A percentile compares a stretch with the other conserved stretches of the same genome.
These are phyloP conservation scores for Drosophila aff. DNA, from an alignment of 1,140 invertebrate species.

Conservation along the genomic window DNA sequence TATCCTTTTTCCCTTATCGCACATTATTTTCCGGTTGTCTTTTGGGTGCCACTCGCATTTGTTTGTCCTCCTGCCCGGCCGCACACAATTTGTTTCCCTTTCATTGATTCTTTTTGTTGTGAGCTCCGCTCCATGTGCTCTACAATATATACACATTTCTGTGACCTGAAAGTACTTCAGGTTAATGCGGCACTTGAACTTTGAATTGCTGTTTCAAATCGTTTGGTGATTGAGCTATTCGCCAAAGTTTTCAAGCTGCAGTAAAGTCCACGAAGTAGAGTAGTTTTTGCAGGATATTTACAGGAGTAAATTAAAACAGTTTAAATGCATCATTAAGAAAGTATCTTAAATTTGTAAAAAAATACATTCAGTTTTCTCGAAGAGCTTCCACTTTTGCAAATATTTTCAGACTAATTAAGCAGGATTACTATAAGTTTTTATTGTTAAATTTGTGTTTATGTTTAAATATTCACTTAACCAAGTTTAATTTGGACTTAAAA, in stretches of 20 bases:
- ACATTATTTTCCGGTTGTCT: slow-evolving; percentile 61
- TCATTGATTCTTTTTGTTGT: slow-evolving; percentile 51
- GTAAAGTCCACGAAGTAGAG: not conserved
- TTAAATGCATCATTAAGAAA: not conserved
- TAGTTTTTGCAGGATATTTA: slow-evolving; percentile 4
- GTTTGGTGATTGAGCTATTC: slow-evolving; percentile 32
- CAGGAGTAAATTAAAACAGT: not conserved
- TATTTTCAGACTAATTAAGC: not conserved
- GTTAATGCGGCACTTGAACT: slow-evolving; percentile 55
- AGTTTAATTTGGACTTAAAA: not conserved
- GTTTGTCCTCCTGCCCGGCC: slow-evolving; percentile 49
- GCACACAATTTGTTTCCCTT: slow-evolving; percentile 55
- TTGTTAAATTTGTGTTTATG: not conserved
- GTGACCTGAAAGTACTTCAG: slow-evolving; percentile 34
- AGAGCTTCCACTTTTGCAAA: not conserved
- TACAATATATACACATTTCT: slow-evolving; percentile 15
- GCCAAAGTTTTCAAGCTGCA: slow-evolving; percentile 7
- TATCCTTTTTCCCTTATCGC: slow-evolving; percentile 31
- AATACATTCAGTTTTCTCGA: too few relatives aligned
- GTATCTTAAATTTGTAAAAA: not conserved
- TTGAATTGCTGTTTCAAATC: slow-evolving; percentile 45
- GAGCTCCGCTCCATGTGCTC: slow-evolving; percentile 8
- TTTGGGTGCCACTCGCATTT: slow-evolving; percentile 57
- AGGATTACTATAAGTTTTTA: not conserved
- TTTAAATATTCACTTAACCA: not conserved